Evolutionary conservation across 2,113 vertebrate species (phyloP).

Genomic region (Rhynchomys soricoides): DNA sequence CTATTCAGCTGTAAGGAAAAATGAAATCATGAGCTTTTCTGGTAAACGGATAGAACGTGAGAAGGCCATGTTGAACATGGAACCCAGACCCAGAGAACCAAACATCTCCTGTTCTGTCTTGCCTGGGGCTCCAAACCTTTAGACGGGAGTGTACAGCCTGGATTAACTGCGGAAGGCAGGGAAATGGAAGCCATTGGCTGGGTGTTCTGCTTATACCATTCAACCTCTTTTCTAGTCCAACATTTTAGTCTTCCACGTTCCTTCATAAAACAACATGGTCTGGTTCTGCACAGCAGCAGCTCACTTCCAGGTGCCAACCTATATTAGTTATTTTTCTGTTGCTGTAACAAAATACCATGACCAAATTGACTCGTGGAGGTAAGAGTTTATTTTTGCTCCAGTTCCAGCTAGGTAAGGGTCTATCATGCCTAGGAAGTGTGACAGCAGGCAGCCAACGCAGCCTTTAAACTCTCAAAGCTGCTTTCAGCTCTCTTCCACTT

Average conservation of each 20-base stretch:
- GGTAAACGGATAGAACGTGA: background rate
- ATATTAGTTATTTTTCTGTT: background rate
- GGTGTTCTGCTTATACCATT: background rate
- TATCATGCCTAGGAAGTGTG: background rate
- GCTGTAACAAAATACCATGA: background rate
- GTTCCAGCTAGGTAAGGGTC: background rate
- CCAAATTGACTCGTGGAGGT: background rate
- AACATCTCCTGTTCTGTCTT: background rate
- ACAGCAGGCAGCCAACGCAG: background rate
- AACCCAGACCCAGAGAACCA: background rate
- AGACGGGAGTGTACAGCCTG: background rate
- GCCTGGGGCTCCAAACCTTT: background rate
- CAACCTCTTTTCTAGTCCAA: background rate
- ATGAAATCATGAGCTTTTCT: background rate
- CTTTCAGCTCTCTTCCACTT: accelerated
- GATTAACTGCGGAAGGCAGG: background rate
- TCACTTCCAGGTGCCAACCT: background rate
- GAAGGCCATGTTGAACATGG: background rate
- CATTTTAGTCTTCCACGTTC: background rate
- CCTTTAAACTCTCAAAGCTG: background rate
- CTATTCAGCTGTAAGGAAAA: background rate
- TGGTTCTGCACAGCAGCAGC: background rate
- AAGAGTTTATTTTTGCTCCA: background rate
- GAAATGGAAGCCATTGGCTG: background rate
- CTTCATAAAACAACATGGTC: background rate